Percentiles rank a stretch among this genome's conserved stretches.
phyloP scores from a whole-genome alignment of 2,113 vertebrate genomes.

The Guaruba guarouba region DNA sequence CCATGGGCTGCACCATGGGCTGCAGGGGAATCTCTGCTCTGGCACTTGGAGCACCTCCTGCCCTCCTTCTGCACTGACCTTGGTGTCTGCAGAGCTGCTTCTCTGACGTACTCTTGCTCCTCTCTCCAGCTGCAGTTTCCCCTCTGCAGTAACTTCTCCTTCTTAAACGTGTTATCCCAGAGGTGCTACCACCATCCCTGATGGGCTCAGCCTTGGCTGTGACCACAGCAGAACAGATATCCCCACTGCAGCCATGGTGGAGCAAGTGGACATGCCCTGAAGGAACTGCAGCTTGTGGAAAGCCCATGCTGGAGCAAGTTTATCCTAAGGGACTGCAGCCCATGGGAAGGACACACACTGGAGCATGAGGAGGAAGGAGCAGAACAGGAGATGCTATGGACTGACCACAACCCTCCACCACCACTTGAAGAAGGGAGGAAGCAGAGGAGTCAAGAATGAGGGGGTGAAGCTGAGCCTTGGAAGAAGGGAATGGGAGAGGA shows the following conservation, averaged over 20 bases:
- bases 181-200: neutral
- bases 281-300: neutral
- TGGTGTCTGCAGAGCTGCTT: neutral
- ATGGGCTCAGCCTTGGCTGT: neutral
- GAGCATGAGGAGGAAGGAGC: neutral
- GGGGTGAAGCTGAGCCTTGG: neutral
- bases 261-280: neutral
- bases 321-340: neutral
- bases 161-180: neutral
- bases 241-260: neutral
- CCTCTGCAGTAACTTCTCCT: neutral
- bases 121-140: neutral
- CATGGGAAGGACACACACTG: neutral
- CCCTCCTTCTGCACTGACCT: neutral
- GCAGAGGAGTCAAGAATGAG: neutral
- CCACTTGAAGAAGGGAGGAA: neutral
- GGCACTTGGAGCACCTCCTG: neutral
- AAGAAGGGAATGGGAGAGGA: neutral
- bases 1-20: too few relatives aligned
- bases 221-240: neutral
- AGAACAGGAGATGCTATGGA: neutral
- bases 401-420: neutral
- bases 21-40: neutral
- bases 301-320: neutral
- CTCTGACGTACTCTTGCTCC: neutral